Base-by-base conservation (phyloP, 2,888 invertebrate species). In the Perdita meconis region DNA sequence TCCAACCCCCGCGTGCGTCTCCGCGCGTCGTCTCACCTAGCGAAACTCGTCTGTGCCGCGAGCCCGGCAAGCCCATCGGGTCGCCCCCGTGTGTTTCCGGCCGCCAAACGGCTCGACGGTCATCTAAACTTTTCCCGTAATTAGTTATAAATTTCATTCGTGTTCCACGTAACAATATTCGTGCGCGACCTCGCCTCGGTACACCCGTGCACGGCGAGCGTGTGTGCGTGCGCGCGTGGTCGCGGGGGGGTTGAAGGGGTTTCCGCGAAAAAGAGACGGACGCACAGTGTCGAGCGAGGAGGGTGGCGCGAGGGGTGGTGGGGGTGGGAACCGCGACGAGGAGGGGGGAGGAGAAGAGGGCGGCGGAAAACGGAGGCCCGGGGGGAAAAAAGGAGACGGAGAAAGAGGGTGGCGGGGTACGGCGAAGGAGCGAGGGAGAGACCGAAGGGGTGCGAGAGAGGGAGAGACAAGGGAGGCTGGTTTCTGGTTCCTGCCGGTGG, bases 131-230 rank as follows among this genome's bases (percentile, higher is more conserved):
- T 90, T 90, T 88, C 86, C 86, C 87, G 87, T 90, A 91, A 91
- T 91, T 90, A 91, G 90, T 91, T 91, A 90, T 90, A 91, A 91
- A 91, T 90, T 91, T 91, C 86, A 88, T 90, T 89, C 84, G 85
- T 86, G 86, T 88, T 81, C 84, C 83, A 84, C 87, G 86, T 88
- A 90, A 90, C 88, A 90, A 90, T 91, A 90, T 90, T 89, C 88
- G 84, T 81, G 81, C 74, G 70, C 81, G 82, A 75, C 81, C 83
- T 86, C 86, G 74, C 80, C 76, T 26, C n/a, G 85, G 78, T 84
- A 85, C 83, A 84, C 74, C n/a, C 75, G 81, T 84, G 81, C 74
- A 82, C 71, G 47, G 78, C n/a, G n/a, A n/a, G 80, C 79, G 79
- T 77, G 34, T 50, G 73, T 68, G 74, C 57, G 79, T 60, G 51